Percentiles rank a stretch among this genome's conserved stretches.
These are phyloP conservation scores for Brenthis ino DNA, from an alignment of 2,888 invertebrate genomes.

Conservation along the genomic window DNA sequence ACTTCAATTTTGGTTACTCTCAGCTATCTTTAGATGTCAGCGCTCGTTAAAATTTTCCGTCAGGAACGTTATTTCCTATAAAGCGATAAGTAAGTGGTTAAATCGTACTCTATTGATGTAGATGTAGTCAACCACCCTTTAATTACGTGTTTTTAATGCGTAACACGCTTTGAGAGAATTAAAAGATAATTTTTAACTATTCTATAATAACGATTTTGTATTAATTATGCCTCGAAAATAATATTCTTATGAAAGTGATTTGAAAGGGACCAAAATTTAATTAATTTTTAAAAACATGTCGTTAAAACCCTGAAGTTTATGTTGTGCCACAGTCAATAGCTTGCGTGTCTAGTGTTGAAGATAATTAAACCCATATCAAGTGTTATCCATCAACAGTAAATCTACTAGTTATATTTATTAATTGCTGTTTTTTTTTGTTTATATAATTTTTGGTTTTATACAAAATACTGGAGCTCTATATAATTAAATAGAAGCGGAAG, in stretches of 20 bases:
- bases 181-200: not conserved
- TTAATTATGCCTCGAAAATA: too few species aligned
- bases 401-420: too few species aligned
- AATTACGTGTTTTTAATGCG: conserved; percentile 12
- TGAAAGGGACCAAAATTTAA: too few species aligned
- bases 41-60: conserved; percentile 18
- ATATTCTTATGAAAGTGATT: too few species aligned
- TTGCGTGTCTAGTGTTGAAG: not conserved
- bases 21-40: conserved; percentile 6
- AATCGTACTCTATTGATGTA: conserved; percentile 11
- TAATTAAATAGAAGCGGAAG: too few species aligned
- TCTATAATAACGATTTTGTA: not conserved
- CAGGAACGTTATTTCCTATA: conserved; percentile 10
- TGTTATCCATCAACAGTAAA: not conserved
- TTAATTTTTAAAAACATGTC: too few species aligned
- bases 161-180: not conserved
- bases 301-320: too few species aligned
- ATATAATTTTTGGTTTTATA: too few species aligned
- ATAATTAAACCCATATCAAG: conserved; percentile 1
- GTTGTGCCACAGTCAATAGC: too few species aligned
- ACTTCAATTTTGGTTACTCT: conserved; percentile 5
- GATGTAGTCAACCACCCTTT: not conserved
- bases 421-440: not conserved
- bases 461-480: too few species aligned
- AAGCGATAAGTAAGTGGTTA: conserved; percentile 7